Conservation (phyloP, 92 coral and sea anemone genomes). For the Phymanthus crucifer region DNA sequence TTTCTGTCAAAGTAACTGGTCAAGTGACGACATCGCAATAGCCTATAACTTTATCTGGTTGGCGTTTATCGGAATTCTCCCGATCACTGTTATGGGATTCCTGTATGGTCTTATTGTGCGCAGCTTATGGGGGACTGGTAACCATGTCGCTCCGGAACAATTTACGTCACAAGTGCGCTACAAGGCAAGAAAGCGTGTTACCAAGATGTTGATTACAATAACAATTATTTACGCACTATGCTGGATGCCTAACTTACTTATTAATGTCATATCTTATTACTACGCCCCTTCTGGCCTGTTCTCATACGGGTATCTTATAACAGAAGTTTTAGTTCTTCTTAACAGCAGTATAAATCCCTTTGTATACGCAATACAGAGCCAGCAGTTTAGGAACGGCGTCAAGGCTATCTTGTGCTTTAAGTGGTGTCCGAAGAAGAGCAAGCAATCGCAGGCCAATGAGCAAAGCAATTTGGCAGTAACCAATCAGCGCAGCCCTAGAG, state of each 20-base stretch:
- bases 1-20: conserved; percentile 58
- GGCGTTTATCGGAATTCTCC: conserved; percentile 44
- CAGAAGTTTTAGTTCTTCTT: conserved; percentile 54
- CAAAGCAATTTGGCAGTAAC: not conserved
- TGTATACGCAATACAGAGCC: conserved; percentile 56
- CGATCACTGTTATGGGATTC: conserved; percentile 34
- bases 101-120: conserved; percentile 45
- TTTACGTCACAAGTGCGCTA: conserved; percentile 39
- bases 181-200: conserved; percentile 49
- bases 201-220: conserved; percentile 50
- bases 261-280: conserved; percentile 35
- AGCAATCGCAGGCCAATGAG: not conserved
- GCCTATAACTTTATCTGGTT: conserved; percentile 53
- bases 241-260: conserved; percentile 57
- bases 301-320: conserved; percentile 55
- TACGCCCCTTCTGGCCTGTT: conserved; percentile 1
- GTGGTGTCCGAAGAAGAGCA: not conserved
- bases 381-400: conserved; percentile 50
- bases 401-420: conserved; percentile 29
- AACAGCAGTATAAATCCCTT: conserved; percentile 61
- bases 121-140: conserved; percentile 41
- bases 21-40: conserved; percentile 30
- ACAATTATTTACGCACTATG: conserved; percentile 47
- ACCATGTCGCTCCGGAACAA: conserved; percentile 1
- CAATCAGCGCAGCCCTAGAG: not conserved